A percentile compares a stretch with the other conserved stretches of the same genome.
Evolutionary conservation across 2,888 invertebrate genomes (phyloP).

Genomic region (Amiota minor): DNA sequence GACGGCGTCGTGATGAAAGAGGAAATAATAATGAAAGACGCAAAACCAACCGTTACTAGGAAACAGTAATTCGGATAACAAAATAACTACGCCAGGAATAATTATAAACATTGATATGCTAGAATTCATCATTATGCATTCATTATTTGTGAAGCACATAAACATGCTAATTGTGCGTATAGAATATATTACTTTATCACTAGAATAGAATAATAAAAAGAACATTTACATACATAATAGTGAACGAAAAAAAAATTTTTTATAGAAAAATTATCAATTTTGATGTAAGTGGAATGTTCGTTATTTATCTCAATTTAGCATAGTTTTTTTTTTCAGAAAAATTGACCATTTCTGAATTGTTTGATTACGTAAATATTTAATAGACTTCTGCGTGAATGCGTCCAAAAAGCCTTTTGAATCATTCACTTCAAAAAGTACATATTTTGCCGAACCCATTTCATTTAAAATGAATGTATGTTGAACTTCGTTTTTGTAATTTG

Average conservation of each 20-base stretch:
- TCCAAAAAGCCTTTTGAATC: too few relatives aligned
- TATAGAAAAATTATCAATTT: constrained; percentile 13
- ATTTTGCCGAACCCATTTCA: too few relatives aligned
- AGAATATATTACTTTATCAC: constrained; percentile 60
- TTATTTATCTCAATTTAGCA: too few relatives aligned
- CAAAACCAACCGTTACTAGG: constrained; percentile 56
- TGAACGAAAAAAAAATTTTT: constrained; percentile 56
- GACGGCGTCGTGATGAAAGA: constrained; percentile 55
- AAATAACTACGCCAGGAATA: constrained; percentile 34
- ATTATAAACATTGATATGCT: constrained; percentile 11
- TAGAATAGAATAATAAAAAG: constrained; percentile 50
- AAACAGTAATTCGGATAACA: constrained; percentile 38
- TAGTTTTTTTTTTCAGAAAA: too few relatives aligned
- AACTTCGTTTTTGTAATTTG: too few relatives aligned
- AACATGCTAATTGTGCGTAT: constrained; percentile 49
- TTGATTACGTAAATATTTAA: too few relatives aligned
- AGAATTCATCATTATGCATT: constrained; percentile 48
- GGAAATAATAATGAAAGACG: constrained; percentile 58
- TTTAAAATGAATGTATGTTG: too few relatives aligned
- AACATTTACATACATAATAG: constrained; percentile 61
- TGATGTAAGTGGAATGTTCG: background rate
- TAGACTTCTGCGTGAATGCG: too few relatives aligned
- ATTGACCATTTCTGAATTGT: too few relatives aligned
- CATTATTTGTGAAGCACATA: constrained; percentile 45
- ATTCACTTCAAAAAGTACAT: too few relatives aligned